Base-by-base conservation (phyloP, 2,888 invertebrate genomes). In the Eupsilia transversa region DNA sequence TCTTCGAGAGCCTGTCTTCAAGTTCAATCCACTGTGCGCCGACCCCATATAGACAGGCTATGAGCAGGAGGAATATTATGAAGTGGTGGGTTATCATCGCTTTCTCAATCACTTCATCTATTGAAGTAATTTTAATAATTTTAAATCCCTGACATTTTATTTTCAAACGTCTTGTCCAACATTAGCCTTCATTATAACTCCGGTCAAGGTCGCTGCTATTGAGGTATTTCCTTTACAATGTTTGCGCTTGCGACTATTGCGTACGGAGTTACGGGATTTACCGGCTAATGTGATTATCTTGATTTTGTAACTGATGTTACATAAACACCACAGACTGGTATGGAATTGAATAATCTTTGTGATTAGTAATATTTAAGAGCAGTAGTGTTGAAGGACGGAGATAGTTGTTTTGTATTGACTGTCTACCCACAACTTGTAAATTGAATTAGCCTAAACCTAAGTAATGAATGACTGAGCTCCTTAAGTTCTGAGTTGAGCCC, bases 121-220 rank as follows among this genome's bases (percentile, higher is more conserved):
- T 14, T 23, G 5, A 9, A 33, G 6, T 27, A 27, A 14, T 33
- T 43, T 27, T 17, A 9, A 35, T 4, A 12, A 46, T 20, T 49
- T 38, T 30, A n/a, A 60, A 74, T 56, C 65, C 46, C 41, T 49
- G 46, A 66, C 38, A 76, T 38, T 46, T 33, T 27, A 76, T 66
- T 49, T 35, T 49, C 57, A 49, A 69, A 66, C 46, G 33, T 56
- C 46, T 77, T 17, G 30, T 49, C 23, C 33, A 43, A 35, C 27
- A 60, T 56, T n/a, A 67, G 61, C 67, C 74, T 80, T 80, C 80
- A 80, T 52, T 79, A 83, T 41, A 60, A 73, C 63, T 14, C 23
- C 38, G 67, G 80, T 80, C 81, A 84, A 82, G 84, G 81, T 52
- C 56, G n/a, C 20, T 33, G 12, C 54, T 83, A 38, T 33, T 69